Evolutionary conservation across 2,797 vertebrate genomes (phyloP), one percentile per base, ranked within the genome.

Genomic region (Serranus cabrilla): DNA sequence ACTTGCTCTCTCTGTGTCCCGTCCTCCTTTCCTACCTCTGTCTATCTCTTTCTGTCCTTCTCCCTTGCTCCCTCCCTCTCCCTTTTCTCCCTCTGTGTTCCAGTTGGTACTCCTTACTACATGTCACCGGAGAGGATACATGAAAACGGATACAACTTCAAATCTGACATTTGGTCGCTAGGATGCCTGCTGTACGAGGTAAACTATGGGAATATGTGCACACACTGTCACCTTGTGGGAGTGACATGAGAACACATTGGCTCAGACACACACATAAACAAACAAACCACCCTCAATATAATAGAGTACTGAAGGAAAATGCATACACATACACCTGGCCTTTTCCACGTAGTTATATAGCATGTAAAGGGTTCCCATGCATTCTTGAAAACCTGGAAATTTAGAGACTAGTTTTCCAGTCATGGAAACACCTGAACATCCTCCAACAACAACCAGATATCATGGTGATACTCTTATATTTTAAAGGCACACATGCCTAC

Each of bases 111-210:
- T 76, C 98, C 98, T 88, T 96, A 96, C 93, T 96, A 96, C 93
- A 96, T 96, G 96, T 95, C 96, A 93, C 95, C 96, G 25, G 96
- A 96, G 94, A 95, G 95, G 92, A 95, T 96, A 90, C 95, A 95
- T 85, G 95, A 96, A 94, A 96, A 95, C 72, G 94, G 95, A 93
- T 96, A 96, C 94, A 96, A 96, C 94, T 96, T 96, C 95, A 95
- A 96, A 89, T 96, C 95, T 93, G 96, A 96, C 95, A 96, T 96
- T 94, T 96, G 96, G 95, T 96, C 96, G 87, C 96, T 99, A 90
- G 98, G 98, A 95, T 99, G 98, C 94, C 96, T 99, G 80, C 95
- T 99, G 1, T 99, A 99, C 83, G 98, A 99, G 98, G 98, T 99
- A 96, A 97, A 76, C 65, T 94, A 92, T 88, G 85, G 66, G 73